A percentile compares a stretch with the other conserved stretches of the same genome.
phyloP scores from a whole-genome alignment of 2,113 vertebrate species.

The cattle (Bos taurus) region ARS-UCD2.0 NC_037356.1:9402501-9403000 shows the following conservation, averaged over 20 bases:
- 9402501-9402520: background rate
- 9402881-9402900: background rate
- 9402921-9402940: background rate
- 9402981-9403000: background rate
- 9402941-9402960: background rate
- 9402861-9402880: background rate
- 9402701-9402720: background rate
- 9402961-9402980: background rate
- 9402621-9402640: background rate
- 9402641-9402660: background rate
- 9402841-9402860: background rate
- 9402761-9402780: constrained; percentile 74
- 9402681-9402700: background rate
- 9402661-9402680: background rate
- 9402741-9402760: constrained; percentile 68
- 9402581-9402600: background rate
- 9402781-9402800: background rate
- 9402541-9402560: background rate
- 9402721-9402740: constrained; percentile 19
- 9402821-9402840: background rate
- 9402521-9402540: background rate
- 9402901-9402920: background rate
- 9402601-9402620: background rate
- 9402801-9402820: constrained; percentile 13
- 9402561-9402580: background rate